Evolutionary conservation across 2,113 vertebrate species (phyloP).

Genomic region (Sebastes schlegelii): DNA sequence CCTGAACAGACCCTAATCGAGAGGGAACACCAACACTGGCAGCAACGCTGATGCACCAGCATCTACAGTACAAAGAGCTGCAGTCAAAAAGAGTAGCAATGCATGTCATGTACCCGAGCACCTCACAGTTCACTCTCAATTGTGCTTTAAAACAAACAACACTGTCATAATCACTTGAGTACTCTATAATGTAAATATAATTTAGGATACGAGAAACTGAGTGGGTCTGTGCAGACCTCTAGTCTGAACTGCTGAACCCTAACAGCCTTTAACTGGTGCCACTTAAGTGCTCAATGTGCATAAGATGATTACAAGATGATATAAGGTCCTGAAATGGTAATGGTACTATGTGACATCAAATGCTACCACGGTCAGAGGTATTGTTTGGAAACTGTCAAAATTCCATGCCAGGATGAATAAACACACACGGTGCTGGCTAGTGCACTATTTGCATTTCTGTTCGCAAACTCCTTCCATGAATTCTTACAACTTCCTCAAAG

Average conservation of each 20-base stretch:
- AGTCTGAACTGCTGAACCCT: background rate
- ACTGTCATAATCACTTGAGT: background rate
- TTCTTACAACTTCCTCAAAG: conserved; percentile 8
- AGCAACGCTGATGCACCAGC: background rate
- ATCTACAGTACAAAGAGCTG: background rate
- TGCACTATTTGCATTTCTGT: background rate
- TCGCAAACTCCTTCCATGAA: conserved; percentile 5
- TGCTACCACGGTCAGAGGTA: background rate
- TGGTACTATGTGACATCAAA: background rate
- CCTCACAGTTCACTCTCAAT: background rate
- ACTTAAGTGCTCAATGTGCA: background rate
- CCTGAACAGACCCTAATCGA: background rate
- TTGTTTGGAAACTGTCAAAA: conserved; percentile 2
- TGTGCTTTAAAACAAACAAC: background rate
- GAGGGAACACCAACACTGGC: background rate
- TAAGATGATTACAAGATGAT: background rate
- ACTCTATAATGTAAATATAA: background rate
- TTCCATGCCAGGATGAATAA: background rate
- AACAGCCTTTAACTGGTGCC: background rate
- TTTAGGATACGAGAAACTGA: background rate
- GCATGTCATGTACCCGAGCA: background rate
- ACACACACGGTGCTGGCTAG: background rate
- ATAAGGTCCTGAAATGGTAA: background rate
- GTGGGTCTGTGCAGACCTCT: background rate
- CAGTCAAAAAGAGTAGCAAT: background rate